Evolutionary conservation across 2,797 vertebrate species (phyloP).

Genomic region (Acanthurus lineatus): DNA sequence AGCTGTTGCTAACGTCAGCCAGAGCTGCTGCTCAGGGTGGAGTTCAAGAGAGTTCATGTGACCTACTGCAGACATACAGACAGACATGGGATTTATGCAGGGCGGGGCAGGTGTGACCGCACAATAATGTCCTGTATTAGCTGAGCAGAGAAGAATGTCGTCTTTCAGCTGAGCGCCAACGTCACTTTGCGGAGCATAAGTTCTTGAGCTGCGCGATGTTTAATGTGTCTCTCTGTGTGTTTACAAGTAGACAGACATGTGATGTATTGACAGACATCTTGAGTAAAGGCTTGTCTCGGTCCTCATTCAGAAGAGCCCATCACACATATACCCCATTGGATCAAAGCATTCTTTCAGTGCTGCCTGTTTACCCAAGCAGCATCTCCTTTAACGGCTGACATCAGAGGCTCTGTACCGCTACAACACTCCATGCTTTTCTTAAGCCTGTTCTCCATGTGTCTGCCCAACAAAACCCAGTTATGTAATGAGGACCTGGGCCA

Average conservation of each 20-base stretch:
- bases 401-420: slow-evolving; percentile 43
- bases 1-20: slow-evolving; percentile 36
- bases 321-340: slow-evolving; percentile 17
- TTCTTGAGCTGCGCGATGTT: slow-evolving; percentile 22
- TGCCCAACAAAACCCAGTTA: slow-evolving; percentile 69
- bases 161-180: slow-evolving; percentile 67
- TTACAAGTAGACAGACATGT: slow-evolving; percentile 15
- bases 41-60: slow-evolving; percentile 63
- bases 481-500: slow-evolving; percentile 72
- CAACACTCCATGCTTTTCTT: slow-evolving; percentile 45
- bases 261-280: slow-evolving; percentile 29
- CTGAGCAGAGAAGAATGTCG: slow-evolving; percentile 67
- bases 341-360: slow-evolving; percentile 53
- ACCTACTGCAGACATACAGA: slow-evolving; percentile 61
- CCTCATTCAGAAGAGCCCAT: slow-evolving; percentile 23
- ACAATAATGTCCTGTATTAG: slow-evolving; percentile 72
- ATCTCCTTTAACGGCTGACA: slow-evolving; percentile 49
- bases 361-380: slow-evolving; percentile 55
- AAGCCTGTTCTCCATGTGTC: slow-evolving; percentile 45
- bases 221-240: slow-evolving; percentile 22
- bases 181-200: slow-evolving; percentile 44
- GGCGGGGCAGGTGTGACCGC: slow-evolving; percentile 74
- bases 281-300: not conserved
- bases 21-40: slow-evolving; percentile 30
- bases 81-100: slow-evolving; percentile 61